A percentile compares a stretch with the other conserved stretches of the same genome.
Evolutionary conservation across 1,140 invertebrate genomes (phyloP).

Genomic region (Drosophila leontia): DNA sequence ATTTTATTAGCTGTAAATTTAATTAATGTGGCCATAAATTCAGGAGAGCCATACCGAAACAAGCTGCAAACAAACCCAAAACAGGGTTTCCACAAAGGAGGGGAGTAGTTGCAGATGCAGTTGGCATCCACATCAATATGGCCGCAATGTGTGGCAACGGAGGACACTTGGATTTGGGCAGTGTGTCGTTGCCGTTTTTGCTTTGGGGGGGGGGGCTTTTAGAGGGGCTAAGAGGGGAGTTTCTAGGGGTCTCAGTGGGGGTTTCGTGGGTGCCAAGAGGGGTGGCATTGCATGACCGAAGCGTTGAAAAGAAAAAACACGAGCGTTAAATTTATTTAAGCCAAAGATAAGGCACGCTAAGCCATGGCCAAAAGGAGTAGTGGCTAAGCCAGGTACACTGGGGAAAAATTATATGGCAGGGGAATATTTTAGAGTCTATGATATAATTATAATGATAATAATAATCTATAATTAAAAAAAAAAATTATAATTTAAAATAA

Average conservation of each 20-base stretch:
- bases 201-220: neutral
- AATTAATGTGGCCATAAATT: constrained; percentile 82
- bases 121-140: constrained; percentile 30
- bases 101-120: neutral
- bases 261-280: constrained; percentile 1
- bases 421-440: too few species aligned
- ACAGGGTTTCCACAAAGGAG: constrained; percentile 21
- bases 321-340: constrained; percentile 83
- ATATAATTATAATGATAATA: too few species aligned
- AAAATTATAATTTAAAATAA: too few species aligned
- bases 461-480: too few species aligned
- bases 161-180: constrained; percentile 80
- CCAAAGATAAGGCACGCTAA: constrained; percentile 71
- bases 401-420: neutral
- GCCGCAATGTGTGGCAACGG: constrained; percentile 61
- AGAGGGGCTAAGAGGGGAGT: neutral
- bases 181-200: constrained; percentile 69
- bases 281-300: constrained; percentile 41
- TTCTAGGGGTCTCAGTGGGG: neutral
- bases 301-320: constrained; percentile 82
- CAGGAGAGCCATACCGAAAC: constrained; percentile 57
- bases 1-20: constrained; percentile 83
- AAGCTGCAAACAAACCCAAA: constrained; percentile 62
- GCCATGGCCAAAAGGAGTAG: constrained; percentile 27
- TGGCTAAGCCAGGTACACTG: constrained; percentile 7